These are phyloP conservation scores for Montipora capricornis DNA, from an alignment of 64 coral and sea anemone species.

Conservation along the genomic window DNA sequence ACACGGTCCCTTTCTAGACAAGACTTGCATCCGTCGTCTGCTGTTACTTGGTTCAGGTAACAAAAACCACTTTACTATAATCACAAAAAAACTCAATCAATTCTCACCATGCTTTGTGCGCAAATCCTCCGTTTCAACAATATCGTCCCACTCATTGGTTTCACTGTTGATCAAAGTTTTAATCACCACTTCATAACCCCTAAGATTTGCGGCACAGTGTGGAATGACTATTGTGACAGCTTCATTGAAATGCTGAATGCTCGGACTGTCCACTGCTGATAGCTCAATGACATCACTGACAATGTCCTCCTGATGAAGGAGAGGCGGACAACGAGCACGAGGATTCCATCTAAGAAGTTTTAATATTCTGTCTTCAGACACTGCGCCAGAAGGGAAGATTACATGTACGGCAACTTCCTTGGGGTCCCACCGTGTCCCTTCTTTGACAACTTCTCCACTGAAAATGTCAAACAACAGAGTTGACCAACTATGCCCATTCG, in stretches of 20 bases:
- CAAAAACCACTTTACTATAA: no score
- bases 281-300: constrained; percentile 14
- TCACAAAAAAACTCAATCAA: background rate
- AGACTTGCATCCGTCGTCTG: no score
- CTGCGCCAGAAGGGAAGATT: background rate
- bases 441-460: background rate
- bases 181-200: constrained; percentile 22
- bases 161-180: background rate
- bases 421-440: background rate
- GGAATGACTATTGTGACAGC: constrained; percentile 8
- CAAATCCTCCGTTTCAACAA: background rate
- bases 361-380: background rate
- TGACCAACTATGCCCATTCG: no score
- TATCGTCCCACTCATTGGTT: background rate
- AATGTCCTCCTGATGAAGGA: background rate
- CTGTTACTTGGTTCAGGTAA: no score
- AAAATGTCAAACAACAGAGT: background rate
- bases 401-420: background rate
- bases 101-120: background rate
- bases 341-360: background rate
- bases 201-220: constrained; percentile 1
- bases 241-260: background rate
- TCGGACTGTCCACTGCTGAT: background rate
- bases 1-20: no score
- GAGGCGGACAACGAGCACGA: background rate